Evolutionary conservation across 2,888 invertebrate species (phyloP), one percentile per base, ranked within the genome.

Genomic region (Hyalella azteca): DNA sequence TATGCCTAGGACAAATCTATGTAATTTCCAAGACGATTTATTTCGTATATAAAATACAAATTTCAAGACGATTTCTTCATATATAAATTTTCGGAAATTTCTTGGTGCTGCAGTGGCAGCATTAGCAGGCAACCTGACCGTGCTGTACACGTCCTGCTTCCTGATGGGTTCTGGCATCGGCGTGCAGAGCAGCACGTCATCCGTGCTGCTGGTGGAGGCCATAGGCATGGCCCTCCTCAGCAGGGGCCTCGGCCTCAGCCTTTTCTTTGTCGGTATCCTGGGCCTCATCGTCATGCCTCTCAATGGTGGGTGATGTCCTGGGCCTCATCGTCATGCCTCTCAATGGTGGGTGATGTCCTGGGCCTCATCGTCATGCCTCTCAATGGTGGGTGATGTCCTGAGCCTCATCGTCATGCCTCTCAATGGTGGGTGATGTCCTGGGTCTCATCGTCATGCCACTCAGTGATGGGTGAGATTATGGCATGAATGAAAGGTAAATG

Each of bases 131-230:
- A 9, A 66, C 66, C 0, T 36, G 39, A 36, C 66, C 9, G 36
- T 13, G 26, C 66, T 66, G 66, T 66, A 66, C 66, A 7, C 4
- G 19, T 3, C 66, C 0, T 36, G 66, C 39, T n/a, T 7, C 7
- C 32, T 66, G 66, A 3, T 66, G 66, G 66, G 66, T 5, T 22
- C 19, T 0, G 66, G 66, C n/a, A 36, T 66, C 29, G 66, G 29
- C 5, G 19, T 66, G 15, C 66, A 66, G n/a, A 36, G 0, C 29
- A 66, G 66, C 13, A 66, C 66, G 1, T 66, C 19, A 15, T 36
- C 66, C 36, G 66, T 36, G 66, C 66, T 66, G 15, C 36, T 66
- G 66, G 19, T 66, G 36, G 66, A 66, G 66, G 66, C 66, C 36
- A 11, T 66, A 4, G 66, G 66, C n/a, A 15, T 15, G 2, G 39